These are phyloP conservation scores for Enteromius radiatus DNA, from an alignment of 2,797 vertebrate species.

Conservation along the genomic window DNA sequence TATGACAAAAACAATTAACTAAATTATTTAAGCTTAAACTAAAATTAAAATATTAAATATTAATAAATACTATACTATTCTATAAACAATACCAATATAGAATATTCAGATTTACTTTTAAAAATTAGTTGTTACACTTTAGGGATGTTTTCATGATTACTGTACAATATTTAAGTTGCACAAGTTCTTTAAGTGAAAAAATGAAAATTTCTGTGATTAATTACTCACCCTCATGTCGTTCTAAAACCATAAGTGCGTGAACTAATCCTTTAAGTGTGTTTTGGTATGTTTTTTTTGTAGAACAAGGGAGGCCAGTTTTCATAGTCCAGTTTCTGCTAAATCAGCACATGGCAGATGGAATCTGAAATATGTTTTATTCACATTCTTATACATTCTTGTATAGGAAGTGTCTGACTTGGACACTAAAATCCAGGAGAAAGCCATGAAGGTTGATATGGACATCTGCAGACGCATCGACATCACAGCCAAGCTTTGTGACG, in stretches of 20 bases:
- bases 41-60: background rate
- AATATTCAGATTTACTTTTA: too few relatives aligned
- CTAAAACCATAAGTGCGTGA: too few relatives aligned
- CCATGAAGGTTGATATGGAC: slow-evolving; percentile 99
- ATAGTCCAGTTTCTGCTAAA: background rate
- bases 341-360: background rate
- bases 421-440: slow-evolving; percentile 98
- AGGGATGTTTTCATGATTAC: too few relatives aligned
- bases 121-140: too few relatives aligned
- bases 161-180: too few relatives aligned
- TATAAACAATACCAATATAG: background rate
- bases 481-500: slow-evolving; percentile 98
- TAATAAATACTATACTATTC: background rate
- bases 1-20: background rate
- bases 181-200: too few relatives aligned
- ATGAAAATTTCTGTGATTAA: too few relatives aligned
- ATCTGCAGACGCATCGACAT: slow-evolving; percentile 99
- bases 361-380: background rate
- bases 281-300: background rate
- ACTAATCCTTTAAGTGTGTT: background rate
- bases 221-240: too few relatives aligned
- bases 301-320: background rate
- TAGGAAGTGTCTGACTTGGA: slow-evolving; percentile 99
- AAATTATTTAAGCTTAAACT: background rate
- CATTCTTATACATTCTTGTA: slow-evolving; percentile 43